These are phyloP conservation scores for Drosophila robusta DNA, from an alignment of 2,888 invertebrate genomes.

Conservation along the genomic window DNA sequence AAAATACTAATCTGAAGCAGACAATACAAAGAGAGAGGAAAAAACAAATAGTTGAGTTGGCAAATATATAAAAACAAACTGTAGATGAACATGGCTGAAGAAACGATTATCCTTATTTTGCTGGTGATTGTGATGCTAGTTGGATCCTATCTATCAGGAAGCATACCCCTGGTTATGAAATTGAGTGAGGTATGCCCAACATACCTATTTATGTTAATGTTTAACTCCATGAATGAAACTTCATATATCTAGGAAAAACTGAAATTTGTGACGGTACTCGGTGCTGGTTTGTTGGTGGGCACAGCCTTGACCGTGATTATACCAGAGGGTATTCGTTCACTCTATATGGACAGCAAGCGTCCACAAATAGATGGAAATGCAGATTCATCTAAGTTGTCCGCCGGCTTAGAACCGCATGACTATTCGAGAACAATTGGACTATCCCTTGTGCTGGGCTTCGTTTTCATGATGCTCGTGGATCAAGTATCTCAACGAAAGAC, in stretches of 20 bases:
- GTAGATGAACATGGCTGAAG: conserved; percentile 86
- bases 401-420: conserved; percentile 47
- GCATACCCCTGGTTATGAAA: conserved; percentile 96
- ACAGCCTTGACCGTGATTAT: conserved; percentile 99
- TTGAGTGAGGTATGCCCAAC: conserved; percentile 93
- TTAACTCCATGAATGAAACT: too few species aligned
- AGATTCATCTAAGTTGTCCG: neutral
- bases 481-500: conserved; percentile 88
- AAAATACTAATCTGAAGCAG: conserved; percentile 12
- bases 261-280: conserved; percentile 96
- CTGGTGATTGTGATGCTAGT: conserved; percentile 96
- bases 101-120: conserved; percentile 92
- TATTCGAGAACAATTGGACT: conserved; percentile 90
- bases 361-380: neutral
- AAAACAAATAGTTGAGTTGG: conserved; percentile 51
- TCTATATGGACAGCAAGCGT: conserved; percentile 86
- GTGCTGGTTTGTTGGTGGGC: conserved; percentile 98
- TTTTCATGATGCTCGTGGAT: conserved; percentile 98
- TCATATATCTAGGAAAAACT: conserved; percentile 91
- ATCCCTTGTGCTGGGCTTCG: conserved; percentile 96
- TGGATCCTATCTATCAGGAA: conserved; percentile 97
- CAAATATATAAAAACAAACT: conserved; percentile 33
- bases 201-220: conserved; percentile 54
- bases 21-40: neutral
- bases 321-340: conserved; percentile 97